These are phyloP conservation scores for Xiphydria camelus DNA, from an alignment of 2,888 invertebrate genomes.

Conservation along the genomic window DNA sequence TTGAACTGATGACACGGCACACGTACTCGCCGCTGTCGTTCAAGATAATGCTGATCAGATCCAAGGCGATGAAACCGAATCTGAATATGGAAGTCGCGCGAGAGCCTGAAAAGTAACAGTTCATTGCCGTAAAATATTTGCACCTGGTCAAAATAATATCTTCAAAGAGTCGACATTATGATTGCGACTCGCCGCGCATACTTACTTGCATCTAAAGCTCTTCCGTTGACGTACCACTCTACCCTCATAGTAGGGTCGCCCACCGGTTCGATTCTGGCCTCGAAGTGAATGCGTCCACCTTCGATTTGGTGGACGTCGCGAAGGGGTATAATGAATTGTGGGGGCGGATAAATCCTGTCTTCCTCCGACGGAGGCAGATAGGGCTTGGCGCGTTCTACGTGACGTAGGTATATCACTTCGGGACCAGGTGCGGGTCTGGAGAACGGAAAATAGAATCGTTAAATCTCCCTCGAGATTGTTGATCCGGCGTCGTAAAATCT, in stretches of 20 bases:
- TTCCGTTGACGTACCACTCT: conserved; percentile 94
- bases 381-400: conserved; percentile 87
- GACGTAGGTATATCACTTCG: conserved; percentile 90
- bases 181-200: conserved; percentile 28
- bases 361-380: conserved; percentile 80
- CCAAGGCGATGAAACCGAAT: conserved; percentile 96
- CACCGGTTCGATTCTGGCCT: conserved; percentile 95
- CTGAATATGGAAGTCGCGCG: conserved; percentile 93
- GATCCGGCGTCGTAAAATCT: neutral
- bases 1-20: conserved; percentile 83
- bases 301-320: conserved; percentile 81
- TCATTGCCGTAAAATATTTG: conserved; percentile 8
- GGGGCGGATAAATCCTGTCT: conserved; percentile 86
- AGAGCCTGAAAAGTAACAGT: conserved; percentile 72
- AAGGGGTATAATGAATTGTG: conserved; percentile 88
- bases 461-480: neutral
- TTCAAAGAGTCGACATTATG: too few species aligned
- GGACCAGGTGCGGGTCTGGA: conserved; percentile 85
- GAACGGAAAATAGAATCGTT: conserved; percentile 25
- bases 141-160: neutral
- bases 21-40: conserved; percentile 90
- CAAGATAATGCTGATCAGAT: conserved; percentile 81
- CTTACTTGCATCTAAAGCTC: conserved; percentile 89
- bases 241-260: conserved; percentile 96
- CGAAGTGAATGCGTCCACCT: conserved; percentile 93